phyloP scores from a whole-genome alignment of 2,797 vertebrate genomes.

The Gouania willdenowi region DNA sequence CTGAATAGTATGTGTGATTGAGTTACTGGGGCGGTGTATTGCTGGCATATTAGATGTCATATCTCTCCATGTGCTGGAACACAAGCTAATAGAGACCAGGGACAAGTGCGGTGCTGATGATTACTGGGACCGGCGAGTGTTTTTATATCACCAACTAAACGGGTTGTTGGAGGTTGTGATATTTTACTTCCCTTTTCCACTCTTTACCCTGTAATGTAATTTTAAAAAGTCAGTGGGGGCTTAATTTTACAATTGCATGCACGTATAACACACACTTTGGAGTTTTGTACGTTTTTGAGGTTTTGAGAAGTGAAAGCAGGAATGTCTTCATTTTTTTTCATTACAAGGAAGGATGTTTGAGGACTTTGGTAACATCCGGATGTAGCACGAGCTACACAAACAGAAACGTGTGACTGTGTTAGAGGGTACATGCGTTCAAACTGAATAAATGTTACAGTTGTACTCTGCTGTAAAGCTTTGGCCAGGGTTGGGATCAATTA shows the following conservation, averaged over 20 bases:
- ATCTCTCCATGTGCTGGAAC: conserved; percentile 70
- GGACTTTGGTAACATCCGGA: too few species aligned
- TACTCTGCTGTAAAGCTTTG: too few species aligned
- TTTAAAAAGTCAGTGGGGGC: conserved; percentile 33
- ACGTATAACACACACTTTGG: too few species aligned
- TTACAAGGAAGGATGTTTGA: too few species aligned
- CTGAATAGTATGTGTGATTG: conserved; percentile 72
- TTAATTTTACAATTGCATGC: too few species aligned
- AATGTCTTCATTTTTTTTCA: too few species aligned
- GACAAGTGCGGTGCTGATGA: conserved; percentile 35
- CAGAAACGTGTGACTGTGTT: too few species aligned
- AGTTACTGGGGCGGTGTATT: conserved; percentile 68
- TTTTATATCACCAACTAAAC: conserved; percentile 8
- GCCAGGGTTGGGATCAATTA: too few species aligned
- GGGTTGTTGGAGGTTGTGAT: conserved; percentile 29
- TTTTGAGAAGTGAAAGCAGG: conserved; percentile 24
- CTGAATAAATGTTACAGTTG: too few species aligned
- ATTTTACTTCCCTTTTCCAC: conserved; percentile 55
- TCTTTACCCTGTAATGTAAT: conserved; percentile 34
- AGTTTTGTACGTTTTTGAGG: conserved; percentile 15
- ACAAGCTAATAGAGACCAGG: conserved; percentile 65
- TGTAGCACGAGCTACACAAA: too few species aligned
- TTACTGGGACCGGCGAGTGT: conserved; percentile 71
- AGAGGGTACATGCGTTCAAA: too few species aligned
- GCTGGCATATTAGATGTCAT: conserved; percentile 66